Evolutionary conservation across 2,113 vertebrate species (phyloP).

Genomic region (Albula goreensis): DNA sequence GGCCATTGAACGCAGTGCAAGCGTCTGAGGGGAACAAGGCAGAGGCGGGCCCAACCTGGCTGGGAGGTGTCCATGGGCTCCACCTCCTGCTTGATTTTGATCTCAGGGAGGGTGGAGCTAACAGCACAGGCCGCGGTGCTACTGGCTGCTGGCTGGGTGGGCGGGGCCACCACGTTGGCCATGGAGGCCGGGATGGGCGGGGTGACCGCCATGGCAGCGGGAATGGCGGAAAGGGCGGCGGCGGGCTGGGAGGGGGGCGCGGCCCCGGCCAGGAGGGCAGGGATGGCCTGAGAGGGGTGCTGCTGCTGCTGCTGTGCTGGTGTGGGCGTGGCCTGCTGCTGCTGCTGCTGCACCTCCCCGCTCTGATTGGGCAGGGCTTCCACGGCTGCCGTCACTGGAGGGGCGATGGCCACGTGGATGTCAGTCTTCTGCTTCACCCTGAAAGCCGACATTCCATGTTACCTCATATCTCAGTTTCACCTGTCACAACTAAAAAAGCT

Average conservation of each 20-base stretch:
- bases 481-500: background rate
- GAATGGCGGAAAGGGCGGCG: constrained; percentile 74
- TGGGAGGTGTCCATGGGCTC: constrained; percentile 71
- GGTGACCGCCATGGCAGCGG: constrained; percentile 62
- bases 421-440: constrained; percentile 93
- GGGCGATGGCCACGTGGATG: constrained; percentile 86
- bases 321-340: constrained; percentile 73
- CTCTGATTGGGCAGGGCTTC: constrained; percentile 82
- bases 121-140: constrained; percentile 65
- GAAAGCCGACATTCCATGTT: background rate
- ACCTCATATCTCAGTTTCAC: background rate
- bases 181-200: constrained; percentile 61
- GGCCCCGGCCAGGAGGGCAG: constrained; percentile 75
- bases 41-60: constrained; percentile 22
- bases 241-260: constrained; percentile 86
- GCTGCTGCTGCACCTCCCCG: constrained; percentile 70
- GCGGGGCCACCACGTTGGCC: constrained; percentile 63
- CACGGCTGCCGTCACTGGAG: constrained; percentile 84
- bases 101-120: constrained; percentile 71
- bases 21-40: background rate
- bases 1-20: too few relatives aligned
- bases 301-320: constrained; percentile 81
- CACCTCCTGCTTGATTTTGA: constrained; percentile 80
- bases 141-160: constrained; percentile 63
- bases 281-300: constrained; percentile 82